These are phyloP conservation scores for Melipona bicolor DNA, from an alignment of 2,888 invertebrate genomes.

Conservation along the genomic window DNA sequence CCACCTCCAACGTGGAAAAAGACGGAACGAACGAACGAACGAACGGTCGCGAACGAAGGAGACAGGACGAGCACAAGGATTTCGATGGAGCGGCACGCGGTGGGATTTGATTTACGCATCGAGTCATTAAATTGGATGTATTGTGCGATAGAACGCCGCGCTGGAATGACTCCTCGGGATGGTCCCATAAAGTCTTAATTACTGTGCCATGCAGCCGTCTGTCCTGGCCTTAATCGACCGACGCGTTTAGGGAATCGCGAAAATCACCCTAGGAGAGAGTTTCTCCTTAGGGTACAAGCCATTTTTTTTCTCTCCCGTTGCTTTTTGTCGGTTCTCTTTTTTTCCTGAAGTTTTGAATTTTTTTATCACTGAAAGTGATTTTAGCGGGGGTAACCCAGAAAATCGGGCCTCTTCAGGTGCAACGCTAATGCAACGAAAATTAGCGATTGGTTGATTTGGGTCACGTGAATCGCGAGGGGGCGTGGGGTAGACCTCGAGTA, in stretches of 20 bases:
- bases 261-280: not conserved
- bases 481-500: too few species aligned
- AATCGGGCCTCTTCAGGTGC: too few species aligned
- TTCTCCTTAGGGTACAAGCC: not conserved
- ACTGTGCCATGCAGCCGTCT: conserved; percentile 46
- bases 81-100: conserved; percentile 44
- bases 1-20: conserved; percentile 56
- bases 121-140: conserved; percentile 78
- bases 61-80: conserved; percentile 35
- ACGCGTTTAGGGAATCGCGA: conserved; percentile 30
- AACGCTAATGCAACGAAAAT: too few species aligned
- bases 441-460: too few species aligned
- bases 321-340: too few species aligned
- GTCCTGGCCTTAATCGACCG: conserved; percentile 17
- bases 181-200: conserved; percentile 77
- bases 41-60: conserved; percentile 32
- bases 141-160: conserved; percentile 69
- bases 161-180: conserved; percentile 69
- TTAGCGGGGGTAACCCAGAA: too few species aligned
- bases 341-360: too few species aligned
- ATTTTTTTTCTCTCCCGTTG: too few species aligned
- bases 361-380: too few species aligned
- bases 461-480: too few species aligned
- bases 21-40: conserved; percentile 28
- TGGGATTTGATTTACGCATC: conserved; percentile 77